Base-by-base conservation (phyloP, 2,113 vertebrate species). In the Vombatus ursinus region DNA sequence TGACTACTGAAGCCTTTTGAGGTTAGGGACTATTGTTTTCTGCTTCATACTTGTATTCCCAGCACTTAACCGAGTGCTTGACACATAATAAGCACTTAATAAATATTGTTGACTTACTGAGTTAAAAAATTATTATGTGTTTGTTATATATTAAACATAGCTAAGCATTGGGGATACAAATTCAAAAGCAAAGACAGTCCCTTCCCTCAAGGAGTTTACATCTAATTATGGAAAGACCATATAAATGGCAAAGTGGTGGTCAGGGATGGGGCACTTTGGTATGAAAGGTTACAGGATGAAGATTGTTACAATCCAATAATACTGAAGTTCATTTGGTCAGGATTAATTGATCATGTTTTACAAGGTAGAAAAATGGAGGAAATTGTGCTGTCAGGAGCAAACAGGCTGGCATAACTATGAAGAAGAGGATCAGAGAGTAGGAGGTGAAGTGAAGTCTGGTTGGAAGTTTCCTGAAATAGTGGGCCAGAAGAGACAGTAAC, bases 1-100 rank as follows among this genome's bases (percentile, higher is more conserved):
- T 98, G 96, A 53, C 96, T 97, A 96, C 95, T 98, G 95, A 98
- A 98, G 98, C 94, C 98, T 98, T 98, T 68, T 14, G 10, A 68
- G 57, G 0, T 37, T 37, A 31, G 12, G 57, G 57, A 37, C 31
- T 68, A 37, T 14, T 68, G 28, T 37, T 68, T 68, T 68, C 28
- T 37, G 31, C 1, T 68, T 68, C 12, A 14, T 68, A 12, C 3
- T 61, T 61, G 2, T 31, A 61, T 28, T 61, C 54, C 28, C 6
- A 61, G 54, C 26, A 14, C 28, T 68, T 31, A 31, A 12, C 28
- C 11, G 3, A 37, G 11, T 68, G 28, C 31, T 68, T 68, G 31
- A 5, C 10, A 14, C 57, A 68, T 68, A 14, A 19, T 37, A 68
- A 68, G 10, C 12, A 37, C 28, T 68, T 68, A 28, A 57, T 57